Evolutionary conservation across 2,797 vertebrate species (phyloP).

Genomic region (Typhlichthys eigenmanni): DNA sequence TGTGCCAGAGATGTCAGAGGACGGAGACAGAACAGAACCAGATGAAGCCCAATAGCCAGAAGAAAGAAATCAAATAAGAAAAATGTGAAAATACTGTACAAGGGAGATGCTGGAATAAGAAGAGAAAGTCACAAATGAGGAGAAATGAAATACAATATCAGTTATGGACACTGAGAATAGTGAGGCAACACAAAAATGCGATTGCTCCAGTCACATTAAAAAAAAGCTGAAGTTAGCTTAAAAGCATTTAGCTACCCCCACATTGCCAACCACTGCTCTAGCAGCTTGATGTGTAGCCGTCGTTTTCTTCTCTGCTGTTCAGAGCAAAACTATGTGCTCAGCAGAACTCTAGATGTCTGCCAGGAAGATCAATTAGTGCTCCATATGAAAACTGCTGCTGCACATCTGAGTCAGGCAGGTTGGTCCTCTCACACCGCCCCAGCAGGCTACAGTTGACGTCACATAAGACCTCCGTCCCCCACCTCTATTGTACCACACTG

Average conservation of each 20-base stretch:
- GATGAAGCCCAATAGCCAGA: conserved; percentile 18
- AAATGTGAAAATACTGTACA: conserved; percentile 50
- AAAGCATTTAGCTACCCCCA: too few relatives aligned
- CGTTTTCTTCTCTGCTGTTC: neutral
- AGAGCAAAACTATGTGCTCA: conserved; percentile 19
- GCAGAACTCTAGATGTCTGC: conserved; percentile 29
- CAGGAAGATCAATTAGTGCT: conserved; percentile 32
- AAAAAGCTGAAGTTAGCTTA: too few relatives aligned
- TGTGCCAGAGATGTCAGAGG: conserved; percentile 50
- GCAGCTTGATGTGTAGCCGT: conserved; percentile 8
- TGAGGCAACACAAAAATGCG: too few relatives aligned
- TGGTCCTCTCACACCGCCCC: conserved; percentile 17
- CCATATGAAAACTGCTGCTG: conserved; percentile 17
- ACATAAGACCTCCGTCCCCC: neutral
- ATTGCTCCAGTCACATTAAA: too few relatives aligned
- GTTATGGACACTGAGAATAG: too few relatives aligned
- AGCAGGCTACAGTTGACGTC: conserved; percentile 13
- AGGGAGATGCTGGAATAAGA: too few relatives aligned
- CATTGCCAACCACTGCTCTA: neutral
- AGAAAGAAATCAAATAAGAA: conserved; percentile 36
- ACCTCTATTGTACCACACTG: too few relatives aligned
- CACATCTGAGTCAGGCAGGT: conserved; percentile 22
- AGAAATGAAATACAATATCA: too few relatives aligned
- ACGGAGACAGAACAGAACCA: conserved; percentile 44
- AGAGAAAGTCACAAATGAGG: too few relatives aligned